phyloP scores from a whole-genome alignment of 2,888 invertebrate species.

The Gonocerus acuteangulatus region DNA sequence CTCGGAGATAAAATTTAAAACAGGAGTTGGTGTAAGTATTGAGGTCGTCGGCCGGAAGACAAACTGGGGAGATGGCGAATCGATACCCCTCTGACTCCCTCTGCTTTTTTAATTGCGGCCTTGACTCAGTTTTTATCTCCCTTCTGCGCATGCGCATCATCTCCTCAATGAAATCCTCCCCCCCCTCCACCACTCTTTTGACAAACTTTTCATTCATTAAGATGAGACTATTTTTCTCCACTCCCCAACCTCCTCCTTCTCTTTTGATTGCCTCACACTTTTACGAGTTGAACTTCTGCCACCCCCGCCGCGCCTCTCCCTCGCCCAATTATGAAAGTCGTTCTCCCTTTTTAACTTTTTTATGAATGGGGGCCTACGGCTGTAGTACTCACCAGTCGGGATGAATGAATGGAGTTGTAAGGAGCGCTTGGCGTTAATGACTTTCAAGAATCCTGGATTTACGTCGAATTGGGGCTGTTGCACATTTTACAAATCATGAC shows the following conservation, averaged over 20 bases:
- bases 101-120: constrained; percentile 37
- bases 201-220: constrained; percentile 35
- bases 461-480: no score
- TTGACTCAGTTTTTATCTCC: constrained; percentile 37
- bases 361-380: constrained; percentile 25
- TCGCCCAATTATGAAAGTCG: constrained; percentile 30
- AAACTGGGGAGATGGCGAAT: not conserved
- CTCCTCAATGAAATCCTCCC: constrained; percentile 20
- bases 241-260: constrained; percentile 37
- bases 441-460: constrained; percentile 6
- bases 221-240: constrained; percentile 25
- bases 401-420: constrained; percentile 16
- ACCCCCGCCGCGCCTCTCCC: constrained; percentile 16
- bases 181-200: constrained; percentile 25
- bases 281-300: constrained; percentile 25
- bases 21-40: no score
- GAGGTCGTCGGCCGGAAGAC: not conserved
- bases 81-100: no score
- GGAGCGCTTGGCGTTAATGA: constrained; percentile 10
- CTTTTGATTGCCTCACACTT: constrained; percentile 29
- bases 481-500: no score
- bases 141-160: constrained; percentile 6
- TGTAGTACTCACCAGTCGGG: not conserved
- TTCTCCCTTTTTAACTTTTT: constrained; percentile 30
- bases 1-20: no score